phyloP scores from a whole-genome alignment of 2,113 vertebrate genomes.

The Phyllostomus discolor region DNA sequence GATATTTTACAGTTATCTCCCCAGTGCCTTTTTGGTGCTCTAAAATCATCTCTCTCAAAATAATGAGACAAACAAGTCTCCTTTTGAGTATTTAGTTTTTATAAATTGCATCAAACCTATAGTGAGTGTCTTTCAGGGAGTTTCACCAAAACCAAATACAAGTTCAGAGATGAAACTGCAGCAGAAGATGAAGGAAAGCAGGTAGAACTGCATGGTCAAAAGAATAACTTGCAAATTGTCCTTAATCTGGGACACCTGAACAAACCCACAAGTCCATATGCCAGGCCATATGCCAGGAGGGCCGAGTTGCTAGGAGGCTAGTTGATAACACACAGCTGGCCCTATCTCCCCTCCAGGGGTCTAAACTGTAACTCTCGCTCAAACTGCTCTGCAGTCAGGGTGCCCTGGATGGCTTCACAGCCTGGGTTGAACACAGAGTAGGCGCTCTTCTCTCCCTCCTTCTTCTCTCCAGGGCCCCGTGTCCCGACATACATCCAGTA shows the following conservation, averaged over 20 bases:
- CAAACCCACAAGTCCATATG: not conserved
- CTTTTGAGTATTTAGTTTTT: not conserved
- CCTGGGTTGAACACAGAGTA: constrained; percentile 97
- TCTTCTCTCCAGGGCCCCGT: constrained; percentile 79
- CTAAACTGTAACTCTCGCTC: constrained; percentile 91
- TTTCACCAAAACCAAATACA: constrained; percentile 2
- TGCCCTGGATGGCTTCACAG: constrained; percentile 90
- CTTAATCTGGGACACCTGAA: not conserved
- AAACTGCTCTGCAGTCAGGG: constrained; percentile 92
- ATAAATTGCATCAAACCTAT: not conserved
- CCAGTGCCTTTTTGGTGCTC: not conserved
- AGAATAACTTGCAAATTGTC: not conserved
- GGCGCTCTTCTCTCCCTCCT: constrained; percentile 90
- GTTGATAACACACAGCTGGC: rapidly evolving
- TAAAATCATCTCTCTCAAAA: not conserved
- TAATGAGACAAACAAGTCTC: not conserved
- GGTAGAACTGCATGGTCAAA: not conserved
- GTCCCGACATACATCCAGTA: constrained; percentile 94
- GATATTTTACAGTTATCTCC: not conserved
- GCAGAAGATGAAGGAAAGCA: not conserved
- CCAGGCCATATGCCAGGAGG: not conserved
- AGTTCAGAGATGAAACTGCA: not conserved
- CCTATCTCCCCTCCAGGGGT: constrained; percentile 71
- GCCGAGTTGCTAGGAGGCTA: not conserved
- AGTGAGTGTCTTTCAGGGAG: not conserved